Evolutionary conservation across 2,888 invertebrate genomes (phyloP), one percentile per base, ranked within the genome.

Genomic region (Pyrrhosoma nymphula): DNA sequence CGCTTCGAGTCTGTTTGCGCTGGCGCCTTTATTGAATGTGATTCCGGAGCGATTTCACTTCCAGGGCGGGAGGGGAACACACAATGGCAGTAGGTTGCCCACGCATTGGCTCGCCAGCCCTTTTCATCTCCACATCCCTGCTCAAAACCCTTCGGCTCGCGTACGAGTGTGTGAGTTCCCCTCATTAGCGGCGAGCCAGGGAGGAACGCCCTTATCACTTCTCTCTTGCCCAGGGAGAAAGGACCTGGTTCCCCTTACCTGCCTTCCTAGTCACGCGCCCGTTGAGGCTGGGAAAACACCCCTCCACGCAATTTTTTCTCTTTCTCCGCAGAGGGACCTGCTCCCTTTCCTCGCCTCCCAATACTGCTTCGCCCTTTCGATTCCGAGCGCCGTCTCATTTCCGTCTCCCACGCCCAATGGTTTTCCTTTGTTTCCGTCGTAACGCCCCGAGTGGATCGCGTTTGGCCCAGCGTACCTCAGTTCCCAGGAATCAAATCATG

Each of bases 1-100:
- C 55, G 55, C 26, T 3, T 91, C 30, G 90, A n/a, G 63, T 91
- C 60, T 69, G 75, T 82, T 82, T 35, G 82, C 82, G 35, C 35
- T 12, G 30, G 82, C 35, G 82, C 93, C 93, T 39, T 10, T 47
- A 93, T 93, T 75, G 63, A 93, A 93, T 93, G 69, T 39, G 93
- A 93, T 69, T 63, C 93, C 93, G 69, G 93, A 75, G 47, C 93
- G 93, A 93, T 93, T 93, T 93, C 93, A 93, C 93, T 75, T 47
- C 69, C 63, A 63, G 69, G 47, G 69, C 93, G 75, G 16, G 60
- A 60, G 20, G 16, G 82, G 82, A 93, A 75, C 69, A 93, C 93
- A 93, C 93, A 93, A 93, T 93, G 60, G 93, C 93, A 93, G 63
- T 23, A 47, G 93, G 93, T 47, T 63, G 93, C 75, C 93, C 93